Evolutionary conservation across 2,797 vertebrate genomes (phyloP).

Genomic region (Chromis chromis): DNA sequence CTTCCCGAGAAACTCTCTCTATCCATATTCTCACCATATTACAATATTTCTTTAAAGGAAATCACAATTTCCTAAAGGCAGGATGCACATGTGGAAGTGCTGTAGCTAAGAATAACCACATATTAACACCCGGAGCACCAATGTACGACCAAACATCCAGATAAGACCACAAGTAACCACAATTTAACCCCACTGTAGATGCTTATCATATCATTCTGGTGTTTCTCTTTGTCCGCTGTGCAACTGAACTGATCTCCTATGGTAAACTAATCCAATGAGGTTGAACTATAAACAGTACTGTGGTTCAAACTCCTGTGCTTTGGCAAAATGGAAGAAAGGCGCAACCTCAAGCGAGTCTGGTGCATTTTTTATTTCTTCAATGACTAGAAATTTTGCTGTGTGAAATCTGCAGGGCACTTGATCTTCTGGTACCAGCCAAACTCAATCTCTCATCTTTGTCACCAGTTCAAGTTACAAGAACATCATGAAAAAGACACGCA

Average conservation of each 20-base stretch:
- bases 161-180: background rate
- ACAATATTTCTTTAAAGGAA: background rate
- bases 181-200: background rate
- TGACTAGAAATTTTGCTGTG: conserved; percentile 84
- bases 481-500: conserved; percentile 81
- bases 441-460: conserved; percentile 69
- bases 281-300: too few species aligned
- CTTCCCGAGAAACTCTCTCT: background rate
- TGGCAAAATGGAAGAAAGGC: conserved; percentile 44
- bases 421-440: conserved; percentile 73
- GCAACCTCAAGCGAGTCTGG: conserved; percentile 65
- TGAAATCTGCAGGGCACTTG: conserved; percentile 85
- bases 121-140: background rate
- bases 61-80: too few species aligned
- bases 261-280: too few species aligned
- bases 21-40: background rate
- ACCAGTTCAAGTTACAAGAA: conserved; percentile 83
- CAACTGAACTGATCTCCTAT: background rate
- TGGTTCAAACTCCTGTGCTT: background rate
- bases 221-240: conserved; percentile 1
- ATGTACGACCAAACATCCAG: conserved; percentile 6
- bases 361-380: conserved; percentile 84
- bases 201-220: conserved; percentile 6
- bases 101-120: background rate
- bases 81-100: background rate